These are phyloP conservation scores for Epizoanthus ramosus DNA, from an alignment of 92 coral and sea anemone genomes.

Conservation along the genomic window DNA sequence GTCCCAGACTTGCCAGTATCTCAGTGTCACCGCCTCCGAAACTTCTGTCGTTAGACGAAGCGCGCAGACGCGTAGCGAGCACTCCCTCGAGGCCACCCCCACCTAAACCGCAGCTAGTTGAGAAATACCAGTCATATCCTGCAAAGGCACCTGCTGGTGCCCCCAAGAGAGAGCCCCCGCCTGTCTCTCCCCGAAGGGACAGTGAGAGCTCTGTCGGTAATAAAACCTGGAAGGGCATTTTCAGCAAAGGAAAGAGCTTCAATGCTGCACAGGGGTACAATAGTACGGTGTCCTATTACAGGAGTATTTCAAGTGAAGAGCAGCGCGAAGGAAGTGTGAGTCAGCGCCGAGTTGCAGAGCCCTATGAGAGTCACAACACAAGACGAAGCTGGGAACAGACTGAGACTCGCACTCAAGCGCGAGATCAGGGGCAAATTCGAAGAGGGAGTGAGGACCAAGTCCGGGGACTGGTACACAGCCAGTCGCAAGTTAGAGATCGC, in stretches of 20 bases:
- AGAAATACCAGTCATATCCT: conserved; percentile 50
- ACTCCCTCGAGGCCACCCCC: conserved; percentile 68
- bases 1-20: conserved; percentile 87
- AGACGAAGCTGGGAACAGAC: conserved; percentile 16
- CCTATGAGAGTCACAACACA: conserved; percentile 21
- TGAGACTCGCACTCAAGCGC: neutral
- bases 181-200: conserved; percentile 51
- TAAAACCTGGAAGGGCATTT: conserved; percentile 65
- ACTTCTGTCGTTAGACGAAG: conserved; percentile 92
- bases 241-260: conserved; percentile 63
- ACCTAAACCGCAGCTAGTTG: conserved; percentile 50
- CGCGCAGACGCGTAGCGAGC: conserved; percentile 82
- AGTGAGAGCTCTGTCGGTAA: conserved; percentile 52
- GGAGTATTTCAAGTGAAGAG: conserved; percentile 49
- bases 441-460: neutral
- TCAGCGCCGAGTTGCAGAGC: neutral
- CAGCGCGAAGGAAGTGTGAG: neutral
- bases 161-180: conserved; percentile 53
- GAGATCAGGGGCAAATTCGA: neutral
- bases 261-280: conserved; percentile 62
- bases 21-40: conserved; percentile 96
- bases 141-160: conserved; percentile 37
- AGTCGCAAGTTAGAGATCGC: neutral
- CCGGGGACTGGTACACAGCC: neutral
- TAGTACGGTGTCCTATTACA: conserved; percentile 62